Base-by-base conservation (phyloP, 1,140 invertebrate species). In the Aleiodes sp. region DNA sequence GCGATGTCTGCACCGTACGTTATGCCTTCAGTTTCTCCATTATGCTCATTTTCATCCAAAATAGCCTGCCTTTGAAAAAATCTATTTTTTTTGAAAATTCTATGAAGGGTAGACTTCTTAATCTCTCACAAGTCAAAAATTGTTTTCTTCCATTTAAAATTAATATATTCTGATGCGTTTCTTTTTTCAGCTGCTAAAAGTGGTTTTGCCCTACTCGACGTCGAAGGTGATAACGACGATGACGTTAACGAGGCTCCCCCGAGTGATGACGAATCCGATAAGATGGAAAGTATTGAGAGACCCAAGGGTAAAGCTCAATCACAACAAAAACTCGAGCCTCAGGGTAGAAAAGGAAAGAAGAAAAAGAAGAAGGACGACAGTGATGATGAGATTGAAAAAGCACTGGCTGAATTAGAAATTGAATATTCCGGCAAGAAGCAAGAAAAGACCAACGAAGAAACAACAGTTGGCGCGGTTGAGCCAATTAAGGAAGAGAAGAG, bases 311-410 rank as follows among this genome's bases (percentile, higher is more conserved):
- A 82, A 70, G 76, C 76, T 66, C 86, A 88, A 73, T 84, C 84
- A 71, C 81, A 83, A 68, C 84, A 87, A 70, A 76, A 73, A 72
- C 76, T 78, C 68, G 78, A 82, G 71, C 71, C 78, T 67, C 78
- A 77, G 67, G 76, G 74, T 24, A 79, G 79, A 71, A 80, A 79
- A 70, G 75, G 76, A 68, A 68, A 81, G 61, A 68, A 93, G 80
- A 81, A 68, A 61, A 92, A 89, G 77, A 92, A 90, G 78, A 93
- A 92, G 83, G 90, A 92, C 75, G 91, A 94, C 62, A 94, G 93
- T 79, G 92, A 94, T 79, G 93, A 95, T 76, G 94, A 96, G 80
- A 87, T 95, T 70, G 94, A 96, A 78, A 93, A 94, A 83, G 91
- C 94, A 46, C 82, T 96, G 73, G 94, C 93, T 24, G 92, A 94